Base-by-base conservation (phyloP, 2,888 invertebrate species). In the Dinocampus coccinellae region DNA sequence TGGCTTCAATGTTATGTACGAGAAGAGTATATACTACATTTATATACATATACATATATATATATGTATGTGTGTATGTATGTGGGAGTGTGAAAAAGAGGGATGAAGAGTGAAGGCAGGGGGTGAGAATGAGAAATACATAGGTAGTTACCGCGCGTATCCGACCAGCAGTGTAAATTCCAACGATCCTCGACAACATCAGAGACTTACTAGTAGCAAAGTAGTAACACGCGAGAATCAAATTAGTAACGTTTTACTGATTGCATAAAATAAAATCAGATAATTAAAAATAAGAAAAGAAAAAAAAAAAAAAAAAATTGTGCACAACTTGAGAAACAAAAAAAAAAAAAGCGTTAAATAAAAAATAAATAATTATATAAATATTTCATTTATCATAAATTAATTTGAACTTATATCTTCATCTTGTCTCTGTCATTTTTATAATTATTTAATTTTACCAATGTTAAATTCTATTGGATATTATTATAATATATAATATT, bases 181-280 rank as follows among this genome's bases (percentile, higher is more conserved):
- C 42, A 42, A 58, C 57, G 58, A 67, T 42, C 67, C 47, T 57
- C 61, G 64, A 70, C 57, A 64, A 70, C 62, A 64, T 53, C 34
- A 53, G 42, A 58, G 47, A 34, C 24, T 55, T 29, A 29, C 7
- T n/a, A 39, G 57, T 36, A 57, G 47, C 24, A 36, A 61, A 42
- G 60, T 71, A 72, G 73, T 74, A 74, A 75, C 78, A 77, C 79
- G 78, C 78, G 76, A 81, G 78, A 81, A 81, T 81, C 81, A 78
- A 79, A 83, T 84, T 83, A 84, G 82, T 81, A 76, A 83, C 81
- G 81, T 83, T 80, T 79, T 78, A 75, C 74, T 78, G 57, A 62
- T 66, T 53, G 16, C 16, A 47, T 47, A 47, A 47, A n/a, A 47
- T 47, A 47, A 47, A 16, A 47, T 9, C 16, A 47, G 47, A 47